Conservation (phyloP, 2,113 vertebrate genomes). For the Eidolon helvum region DNA sequence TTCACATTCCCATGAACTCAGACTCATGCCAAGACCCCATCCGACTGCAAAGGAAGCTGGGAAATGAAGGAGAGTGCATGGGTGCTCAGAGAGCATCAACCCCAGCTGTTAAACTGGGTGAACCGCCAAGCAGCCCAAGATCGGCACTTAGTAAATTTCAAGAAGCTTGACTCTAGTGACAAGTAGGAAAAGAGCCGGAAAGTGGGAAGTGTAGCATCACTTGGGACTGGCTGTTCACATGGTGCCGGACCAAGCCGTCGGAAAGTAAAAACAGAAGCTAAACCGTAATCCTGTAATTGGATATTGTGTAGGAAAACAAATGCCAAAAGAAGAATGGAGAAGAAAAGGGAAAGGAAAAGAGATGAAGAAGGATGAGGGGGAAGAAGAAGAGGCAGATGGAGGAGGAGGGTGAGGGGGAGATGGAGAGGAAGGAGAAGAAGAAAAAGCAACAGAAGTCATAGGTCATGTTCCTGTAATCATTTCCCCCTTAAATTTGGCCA, state of each 20-base stretch:
- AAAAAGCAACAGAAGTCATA: background rate
- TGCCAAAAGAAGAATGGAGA: background rate
- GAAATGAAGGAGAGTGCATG: background rate
- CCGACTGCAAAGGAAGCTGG: background rate
- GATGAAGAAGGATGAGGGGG: background rate
- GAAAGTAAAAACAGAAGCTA: background rate
- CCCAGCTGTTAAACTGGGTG: background rate
- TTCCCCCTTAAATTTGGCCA: background rate
- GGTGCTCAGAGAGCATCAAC: background rate
- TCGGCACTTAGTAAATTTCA: background rate
- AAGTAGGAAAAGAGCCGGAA: background rate
- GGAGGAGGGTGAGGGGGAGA: background rate
- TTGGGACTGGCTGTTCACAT: accelerated
- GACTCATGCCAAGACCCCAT: background rate
- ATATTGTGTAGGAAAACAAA: background rate
- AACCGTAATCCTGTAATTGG: background rate
- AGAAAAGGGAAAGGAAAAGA: background rate
- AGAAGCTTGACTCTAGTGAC: background rate
- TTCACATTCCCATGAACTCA: background rate
- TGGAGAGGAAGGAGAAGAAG: background rate
- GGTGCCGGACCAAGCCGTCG: accelerated
- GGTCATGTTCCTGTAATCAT: accelerated
- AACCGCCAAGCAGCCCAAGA: background rate
- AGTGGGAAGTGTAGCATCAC: background rate
- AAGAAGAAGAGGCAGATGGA: too few relatives aligned